Conservation (phyloP, 1,140 invertebrate species). For the Asbolus verrucosus region DNA sequence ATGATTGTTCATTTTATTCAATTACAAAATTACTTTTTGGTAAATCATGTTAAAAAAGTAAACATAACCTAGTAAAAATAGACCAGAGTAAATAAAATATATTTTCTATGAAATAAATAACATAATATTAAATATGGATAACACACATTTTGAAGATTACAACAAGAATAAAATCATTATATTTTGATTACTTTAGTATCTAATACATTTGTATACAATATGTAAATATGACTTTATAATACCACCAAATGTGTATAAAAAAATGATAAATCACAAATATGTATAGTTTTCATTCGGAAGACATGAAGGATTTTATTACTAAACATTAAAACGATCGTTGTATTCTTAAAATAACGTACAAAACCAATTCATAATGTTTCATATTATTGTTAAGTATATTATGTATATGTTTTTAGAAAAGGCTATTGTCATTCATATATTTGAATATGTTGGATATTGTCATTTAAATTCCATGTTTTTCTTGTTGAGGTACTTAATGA, state of each 20-base stretch:
- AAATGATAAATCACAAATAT: conserved; percentile 47
- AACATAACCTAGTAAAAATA: conserved; percentile 13
- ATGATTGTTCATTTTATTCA: conserved; percentile 43
- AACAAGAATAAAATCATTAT: conserved; percentile 27
- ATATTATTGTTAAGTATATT: conserved; percentile 7
- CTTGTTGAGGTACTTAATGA: neutral
- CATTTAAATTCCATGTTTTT: conserved; percentile 39
- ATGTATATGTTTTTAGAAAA: conserved; percentile 42
- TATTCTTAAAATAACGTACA: conserved; percentile 22
- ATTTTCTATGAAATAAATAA: conserved; percentile 30
- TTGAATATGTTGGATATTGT: conserved; percentile 40
- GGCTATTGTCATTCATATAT: conserved; percentile 40
- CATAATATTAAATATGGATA: too few species aligned
- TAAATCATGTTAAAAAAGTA: conserved; percentile 8
- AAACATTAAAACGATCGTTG: conserved; percentile 42
- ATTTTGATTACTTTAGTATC: conserved; percentile 24
- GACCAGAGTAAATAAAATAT: conserved; percentile 33
- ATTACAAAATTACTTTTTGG: conserved; percentile 40
- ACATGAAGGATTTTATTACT: conserved; percentile 45
- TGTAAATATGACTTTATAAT: conserved; percentile 45
- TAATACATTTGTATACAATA: conserved; percentile 42
- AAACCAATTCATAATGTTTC: conserved; percentile 19
- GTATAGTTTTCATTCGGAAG: conserved; percentile 47
- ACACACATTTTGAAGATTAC: conserved; percentile 8
- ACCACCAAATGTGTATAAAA: conserved; percentile 42